Evolutionary conservation across 1,140 invertebrate genomes (phyloP).

Genomic region (Vollenhovia emeryi): DNA sequence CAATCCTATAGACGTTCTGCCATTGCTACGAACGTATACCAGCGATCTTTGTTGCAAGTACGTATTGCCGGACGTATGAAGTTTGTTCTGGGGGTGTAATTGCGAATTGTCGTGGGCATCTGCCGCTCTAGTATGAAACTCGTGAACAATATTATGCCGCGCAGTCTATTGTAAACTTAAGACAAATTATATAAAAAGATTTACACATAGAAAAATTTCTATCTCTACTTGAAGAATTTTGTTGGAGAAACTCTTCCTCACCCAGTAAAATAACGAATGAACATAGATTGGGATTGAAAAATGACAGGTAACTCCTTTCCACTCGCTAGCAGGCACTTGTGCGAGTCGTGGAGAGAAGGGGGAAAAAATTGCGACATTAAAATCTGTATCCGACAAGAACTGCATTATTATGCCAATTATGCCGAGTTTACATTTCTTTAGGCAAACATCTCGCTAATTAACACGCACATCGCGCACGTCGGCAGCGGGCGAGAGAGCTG

Average conservation of each 20-base stretch:
- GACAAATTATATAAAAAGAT: not conserved
- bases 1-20: constrained; percentile 69
- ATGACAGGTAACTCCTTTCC: not conserved
- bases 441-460: constrained; percentile 53
- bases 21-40: constrained; percentile 60
- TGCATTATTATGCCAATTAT: constrained; percentile 30
- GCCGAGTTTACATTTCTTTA: constrained; percentile 16
- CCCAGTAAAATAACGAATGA: not conserved
- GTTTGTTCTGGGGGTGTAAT: constrained; percentile 75
- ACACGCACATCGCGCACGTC: constrained; percentile 14
- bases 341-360: too few species aligned
- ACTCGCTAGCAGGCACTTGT: not conserved
- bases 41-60: constrained; percentile 71
- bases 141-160: not conserved
- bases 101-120: constrained; percentile 78
- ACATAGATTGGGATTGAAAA: not conserved
- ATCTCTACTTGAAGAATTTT: not conserved
- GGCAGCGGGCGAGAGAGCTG: constrained; percentile 39
- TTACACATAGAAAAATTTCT: too few species aligned
- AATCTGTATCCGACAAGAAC: constrained; percentile 2
- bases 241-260: not conserved
- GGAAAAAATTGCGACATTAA: constrained; percentile 1
- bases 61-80: constrained; percentile 58
- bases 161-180: not conserved
- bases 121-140: constrained; percentile 58